Base-by-base conservation (phyloP, 2,888 invertebrate species). In the Orchesella flavescens region DNA sequence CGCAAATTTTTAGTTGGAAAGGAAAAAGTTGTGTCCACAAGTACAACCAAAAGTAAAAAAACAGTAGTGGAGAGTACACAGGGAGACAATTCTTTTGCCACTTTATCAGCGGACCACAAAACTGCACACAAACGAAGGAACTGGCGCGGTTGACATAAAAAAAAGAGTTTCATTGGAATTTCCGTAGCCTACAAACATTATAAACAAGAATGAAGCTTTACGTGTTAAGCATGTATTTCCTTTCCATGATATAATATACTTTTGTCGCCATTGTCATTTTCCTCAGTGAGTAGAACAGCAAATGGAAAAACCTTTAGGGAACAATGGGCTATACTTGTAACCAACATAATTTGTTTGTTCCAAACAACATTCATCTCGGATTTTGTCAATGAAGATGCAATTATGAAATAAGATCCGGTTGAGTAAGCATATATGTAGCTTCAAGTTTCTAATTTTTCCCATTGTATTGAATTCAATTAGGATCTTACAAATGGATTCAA, bases 1-100 rank as follows among this genome's bases (percentile, higher is more conserved):
- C 75, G 82, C 82, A 75, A 82, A 82, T 71, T 76, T 66, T 69
- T 43, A 71, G 61, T 78, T 12, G 71, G 55, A 2, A 21, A 55
- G 55, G 55, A 68, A 59, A 23, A 34, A 34, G 34, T 34, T n/a
- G n/a, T n/a, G n/a, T n/a, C n/a, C n/a, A n/a, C n/a, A 34, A 4
- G 34, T 34, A 4, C 7, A 34, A 34, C 34, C 34, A 7, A 34
- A 34, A 34, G 34, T 7, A 7, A 34, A 7, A 34, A 34, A 34
- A n/a, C n/a, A 34, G 34, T 7, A 34, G 34, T 34, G 19, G 17
- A 19, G 68, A 44, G 46, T 68, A 24, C 15, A 43, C 17, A 68
- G 15, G 15, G 24, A 72, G 24, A 66, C 5, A 44, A 17, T 44
- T n/a, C 21, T 74, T 74, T 74, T 74, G 61, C 73, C 63, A 74